These are phyloP conservation scores for Pelagia noctiluca DNA, from an alignment of 30 jellyfish, hydroid and myxozoan genomes.

Conservation along the genomic window DNA sequence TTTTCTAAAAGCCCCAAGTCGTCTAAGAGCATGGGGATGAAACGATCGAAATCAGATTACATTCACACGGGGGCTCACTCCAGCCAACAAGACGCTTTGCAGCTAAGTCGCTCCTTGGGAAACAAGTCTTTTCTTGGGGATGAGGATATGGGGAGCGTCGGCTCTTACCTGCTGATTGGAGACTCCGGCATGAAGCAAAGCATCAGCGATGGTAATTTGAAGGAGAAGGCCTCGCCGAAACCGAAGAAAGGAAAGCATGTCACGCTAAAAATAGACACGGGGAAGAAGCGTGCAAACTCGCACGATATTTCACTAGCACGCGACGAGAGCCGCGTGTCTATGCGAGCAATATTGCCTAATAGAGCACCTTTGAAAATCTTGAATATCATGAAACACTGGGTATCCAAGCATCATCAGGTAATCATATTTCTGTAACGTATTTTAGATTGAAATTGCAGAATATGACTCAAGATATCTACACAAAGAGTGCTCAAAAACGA, in stretches of 20 bases:
- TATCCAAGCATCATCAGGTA: slow-evolving; percentile 90
- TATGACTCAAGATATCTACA: no score
- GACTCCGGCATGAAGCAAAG: slow-evolving; percentile 45
- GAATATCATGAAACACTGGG: slow-evolving; percentile 94
- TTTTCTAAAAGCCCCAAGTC: slow-evolving; percentile 43
- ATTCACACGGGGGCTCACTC: slow-evolving; percentile 33
- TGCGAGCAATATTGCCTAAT: slow-evolving; percentile 74
- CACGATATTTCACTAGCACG: slow-evolving; percentile 57
- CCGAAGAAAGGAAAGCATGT: slow-evolving; percentile 55
- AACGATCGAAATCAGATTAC: slow-evolving; percentile 73
- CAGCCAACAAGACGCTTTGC: slow-evolving; percentile 23
- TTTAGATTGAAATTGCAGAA: not conserved
- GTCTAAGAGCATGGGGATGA: slow-evolving; percentile 61
- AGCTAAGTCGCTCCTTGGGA: not conserved
- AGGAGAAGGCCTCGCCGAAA: slow-evolving; percentile 54
- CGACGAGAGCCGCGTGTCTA: slow-evolving; percentile 64
- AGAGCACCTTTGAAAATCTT: slow-evolving; percentile 93
- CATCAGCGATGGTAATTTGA: slow-evolving; percentile 47
- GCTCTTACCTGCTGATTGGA: slow-evolving; percentile 37
- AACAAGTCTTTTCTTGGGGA: slow-evolving; percentile 36
- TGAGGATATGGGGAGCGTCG: slow-evolving; percentile 55
- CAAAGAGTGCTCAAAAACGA: no score
- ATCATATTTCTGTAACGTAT: not conserved
- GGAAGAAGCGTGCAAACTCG: slow-evolving; percentile 44
- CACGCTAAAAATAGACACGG: slow-evolving; percentile 33